A percentile compares a stretch with the other conserved stretches of the same genome.
phyloP scores from a whole-genome alignment of 2,797 vertebrate genomes.

The Lagodon rhomboides region DNA sequence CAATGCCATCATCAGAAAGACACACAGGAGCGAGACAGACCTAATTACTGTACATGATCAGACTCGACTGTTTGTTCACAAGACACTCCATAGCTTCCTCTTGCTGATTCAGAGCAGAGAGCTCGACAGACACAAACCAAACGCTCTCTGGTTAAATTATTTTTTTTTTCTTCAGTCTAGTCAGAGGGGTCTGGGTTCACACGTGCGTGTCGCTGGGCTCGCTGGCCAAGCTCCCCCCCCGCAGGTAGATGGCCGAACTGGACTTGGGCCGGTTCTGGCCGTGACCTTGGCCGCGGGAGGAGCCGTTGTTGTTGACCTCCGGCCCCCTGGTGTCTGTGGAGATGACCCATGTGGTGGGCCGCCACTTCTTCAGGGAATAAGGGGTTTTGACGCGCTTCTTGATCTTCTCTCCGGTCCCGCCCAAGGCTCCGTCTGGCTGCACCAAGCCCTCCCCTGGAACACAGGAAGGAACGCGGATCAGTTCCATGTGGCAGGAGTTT shows the following conservation, averaged over 20 bases:
- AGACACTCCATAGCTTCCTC: constrained; percentile 73
- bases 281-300: constrained; percentile 68
- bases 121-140: constrained; percentile 46
- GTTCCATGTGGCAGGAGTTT: background rate
- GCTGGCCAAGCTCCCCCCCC: constrained; percentile 89
- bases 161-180: constrained; percentile 39
- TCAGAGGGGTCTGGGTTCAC: constrained; percentile 84
- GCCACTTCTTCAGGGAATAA: constrained; percentile 97
- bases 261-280: constrained; percentile 90
- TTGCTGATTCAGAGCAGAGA: constrained; percentile 67
- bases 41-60: constrained; percentile 75
- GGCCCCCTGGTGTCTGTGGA: constrained; percentile 92
- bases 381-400: constrained; percentile 99
- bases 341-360: constrained; percentile 98
- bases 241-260: constrained; percentile 92
- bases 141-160: constrained; percentile 27
- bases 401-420: constrained; percentile 95
- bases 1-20: constrained; percentile 87
- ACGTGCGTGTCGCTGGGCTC: constrained; percentile 91
- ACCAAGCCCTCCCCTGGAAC: constrained; percentile 86
- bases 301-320: constrained; percentile 91
- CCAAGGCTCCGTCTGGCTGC: constrained; percentile 87
- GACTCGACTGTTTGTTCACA: constrained; percentile 80
- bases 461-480: constrained; percentile 33
- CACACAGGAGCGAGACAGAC: constrained; percentile 71